Base-by-base conservation (phyloP, 2,797 vertebrate species). In the Paedocypris micromegethes region DNA sequence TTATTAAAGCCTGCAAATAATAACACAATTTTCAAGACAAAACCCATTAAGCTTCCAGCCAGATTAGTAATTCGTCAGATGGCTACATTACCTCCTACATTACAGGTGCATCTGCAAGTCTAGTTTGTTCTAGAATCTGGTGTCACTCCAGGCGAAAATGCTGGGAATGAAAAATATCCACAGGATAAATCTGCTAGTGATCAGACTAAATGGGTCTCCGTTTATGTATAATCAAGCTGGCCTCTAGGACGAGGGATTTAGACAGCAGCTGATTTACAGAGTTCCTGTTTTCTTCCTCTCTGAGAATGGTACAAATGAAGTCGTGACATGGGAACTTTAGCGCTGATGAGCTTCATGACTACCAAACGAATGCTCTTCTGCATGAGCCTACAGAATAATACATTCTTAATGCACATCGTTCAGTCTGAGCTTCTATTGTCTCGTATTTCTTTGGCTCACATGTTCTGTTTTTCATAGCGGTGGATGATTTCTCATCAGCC, bases 21-120 rank as follows among this genome's bases (percentile, higher is more conserved):
- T 45, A 39, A 49, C 37, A 70, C 40, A 53, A 38, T 70, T 47
- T 51, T 45, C 58, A 9, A 9, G 50, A 9, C 48, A 54, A 6
- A 61, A 73, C 42, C 6, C 46, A 72, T 79, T 81, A 75, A 54
- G 74, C 83, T 73, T 73, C 6, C 23, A 43, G 49, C 72, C 76
- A 48, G 52, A 68, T 9, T 23, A 23, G 38, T 54, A 61, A 66
- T 52, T 54, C 60, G 48, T 56, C 51, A 64, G 54, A 46, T 51
- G 8, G 49, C 68, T 66, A 58, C 9, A 40, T 58, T 53, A 47
- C 4, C 58, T 3, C 4, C 43, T 66, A 58, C 66, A 66, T 58
- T 66, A 47, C 46, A 60, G 57, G 23, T 56, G 61, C 38, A 56
- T 46, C 50, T 4, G 42, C 47, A n/a, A 54, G 59, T 44, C 66